Conservation (phyloP, 2,113 vertebrate species). For the Sprattus sprattus region DNA sequence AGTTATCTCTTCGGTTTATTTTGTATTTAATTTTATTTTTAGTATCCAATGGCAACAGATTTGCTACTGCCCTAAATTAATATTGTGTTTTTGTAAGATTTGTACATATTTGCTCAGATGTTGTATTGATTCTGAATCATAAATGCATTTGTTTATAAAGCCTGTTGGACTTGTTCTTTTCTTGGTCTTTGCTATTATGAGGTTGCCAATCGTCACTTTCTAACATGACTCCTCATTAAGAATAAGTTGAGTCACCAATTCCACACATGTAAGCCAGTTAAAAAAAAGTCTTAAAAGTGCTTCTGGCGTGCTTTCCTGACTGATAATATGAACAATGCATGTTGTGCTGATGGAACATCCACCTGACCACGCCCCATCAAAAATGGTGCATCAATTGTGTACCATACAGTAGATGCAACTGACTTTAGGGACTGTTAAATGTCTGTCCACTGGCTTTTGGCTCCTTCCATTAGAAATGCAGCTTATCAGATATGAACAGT, state of each 20-base stretch:
- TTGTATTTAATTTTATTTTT: constrained; percentile 87
- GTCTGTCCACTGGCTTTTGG: not conserved
- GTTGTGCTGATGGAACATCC: not conserved
- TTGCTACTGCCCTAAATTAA: constrained; percentile 66
- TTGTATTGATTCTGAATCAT: constrained; percentile 44
- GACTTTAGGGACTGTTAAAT: not conserved
- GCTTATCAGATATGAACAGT: no score
- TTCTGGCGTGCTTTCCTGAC: not conserved
- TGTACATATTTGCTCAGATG: constrained; percentile 78
- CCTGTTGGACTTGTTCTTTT: not conserved
- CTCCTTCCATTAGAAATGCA: not conserved
- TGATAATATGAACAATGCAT: not conserved
- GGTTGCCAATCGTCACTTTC: no score
- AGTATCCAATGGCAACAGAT: constrained; percentile 58
- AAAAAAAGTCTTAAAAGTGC: not conserved
- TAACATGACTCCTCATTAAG: no score
- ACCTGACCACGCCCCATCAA: not conserved
- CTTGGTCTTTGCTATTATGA: not conserved
- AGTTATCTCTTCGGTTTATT: constrained; percentile 57
- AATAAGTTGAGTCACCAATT: no score
- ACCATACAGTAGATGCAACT: not conserved
- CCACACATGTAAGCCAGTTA: no score
- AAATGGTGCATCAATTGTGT: not conserved
- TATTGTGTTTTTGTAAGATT: constrained; percentile 63
- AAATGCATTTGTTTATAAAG: constrained; percentile 49